These are phyloP conservation scores for Euschistus heros DNA, from an alignment of 1,140 invertebrate genomes.

Conservation along the genomic window DNA sequence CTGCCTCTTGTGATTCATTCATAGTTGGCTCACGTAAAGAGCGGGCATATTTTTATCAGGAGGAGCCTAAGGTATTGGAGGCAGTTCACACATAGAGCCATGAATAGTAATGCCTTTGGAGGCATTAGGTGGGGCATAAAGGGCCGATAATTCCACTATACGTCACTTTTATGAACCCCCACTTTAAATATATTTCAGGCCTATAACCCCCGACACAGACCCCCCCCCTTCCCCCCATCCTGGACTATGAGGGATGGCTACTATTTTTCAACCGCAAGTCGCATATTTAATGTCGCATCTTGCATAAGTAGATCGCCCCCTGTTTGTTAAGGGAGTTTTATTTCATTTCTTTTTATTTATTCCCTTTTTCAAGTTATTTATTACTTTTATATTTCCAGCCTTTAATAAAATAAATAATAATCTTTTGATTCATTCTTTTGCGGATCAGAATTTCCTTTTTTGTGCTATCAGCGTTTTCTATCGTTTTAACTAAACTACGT, in stretches of 20 bases:
- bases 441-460: no score
- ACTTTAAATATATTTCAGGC: not conserved
- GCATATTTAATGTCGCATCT: no score
- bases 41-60: conserved; percentile 20
- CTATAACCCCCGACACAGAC: not conserved
- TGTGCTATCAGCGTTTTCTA: no score
- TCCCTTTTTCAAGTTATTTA: no score
- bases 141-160: conserved; percentile 22
- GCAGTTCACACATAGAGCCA: conserved; percentile 15
- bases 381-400: no score
- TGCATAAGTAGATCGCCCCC: no score
- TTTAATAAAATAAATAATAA: no score
- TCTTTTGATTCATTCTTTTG: no score
- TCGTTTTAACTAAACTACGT: no score
- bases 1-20: not conserved
- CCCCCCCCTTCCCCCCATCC: not conserved
- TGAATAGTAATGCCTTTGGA: conserved; percentile 19
- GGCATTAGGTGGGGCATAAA: conserved; percentile 9
- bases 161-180: conserved; percentile 23
- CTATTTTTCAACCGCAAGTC: not conserved
- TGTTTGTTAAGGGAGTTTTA: no score
- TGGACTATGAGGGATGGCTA: not conserved
- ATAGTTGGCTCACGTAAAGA: conserved; percentile 20
- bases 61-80: not conserved
- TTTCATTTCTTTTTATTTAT: no score